Evolutionary conservation across 1,140 invertebrate genomes (phyloP), one percentile per base, ranked within the genome.

Genomic region (Lasaia peninsularis): DNA sequence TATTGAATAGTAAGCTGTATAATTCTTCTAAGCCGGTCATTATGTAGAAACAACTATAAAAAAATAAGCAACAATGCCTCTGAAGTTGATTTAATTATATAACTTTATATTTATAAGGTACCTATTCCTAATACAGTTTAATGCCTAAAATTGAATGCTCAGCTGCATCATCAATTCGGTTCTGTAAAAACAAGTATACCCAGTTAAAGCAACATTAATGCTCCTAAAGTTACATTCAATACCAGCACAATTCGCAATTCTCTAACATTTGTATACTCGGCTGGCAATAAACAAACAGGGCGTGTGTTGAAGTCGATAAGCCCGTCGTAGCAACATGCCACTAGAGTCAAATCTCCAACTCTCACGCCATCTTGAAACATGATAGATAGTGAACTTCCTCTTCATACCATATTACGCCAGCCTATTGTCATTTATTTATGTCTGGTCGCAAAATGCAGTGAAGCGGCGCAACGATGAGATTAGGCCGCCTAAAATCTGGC

Each of bases 401-500:
- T 69, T 69, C 72, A 71, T 69, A 72, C 71, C 64, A 75, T 73
- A 79, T 76, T 76, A 73, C 58, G 62, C 61, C 63, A 65, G 63
- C 60, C 69, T 67, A 74, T 75, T 76, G 71, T 79, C 75, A 74
- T 78, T 80, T 79, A 79, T 80, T 78, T 72, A 71, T 70, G 70
- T 75, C 74, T 77, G 74, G 71, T 79, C 72, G 65, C 74, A 79
- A 79, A 83, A 77, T 84, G 79, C 84, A 85, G 65, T 79, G 78
- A 68, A 72, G 68, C 78, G 72, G 67, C 68, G 73, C 72, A 72
- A 69, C 74, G 73, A 71, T 63, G 79, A 84, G 84, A 84, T 88
- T 84, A 86, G 75, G 73, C 73, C 67, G 76, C 84, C 78, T 81
- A 86, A 87, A 86, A 78, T 82, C 78, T 61, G 69, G 79, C 76